Evolutionary conservation across 2,888 invertebrate genomes (phyloP).

Genomic region (Bedellia somnulentella): DNA sequence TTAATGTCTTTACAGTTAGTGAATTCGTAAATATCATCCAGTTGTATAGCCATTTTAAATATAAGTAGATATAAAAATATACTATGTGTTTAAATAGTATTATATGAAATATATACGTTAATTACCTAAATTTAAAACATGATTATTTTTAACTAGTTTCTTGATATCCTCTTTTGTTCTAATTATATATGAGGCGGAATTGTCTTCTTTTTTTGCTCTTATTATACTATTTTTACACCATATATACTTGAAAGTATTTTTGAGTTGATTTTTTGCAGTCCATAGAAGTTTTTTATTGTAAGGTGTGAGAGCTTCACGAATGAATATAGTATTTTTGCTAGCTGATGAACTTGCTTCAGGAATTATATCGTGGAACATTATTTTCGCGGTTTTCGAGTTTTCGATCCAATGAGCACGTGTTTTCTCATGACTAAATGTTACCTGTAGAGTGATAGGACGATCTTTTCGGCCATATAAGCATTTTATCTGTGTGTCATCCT

Average conservation of each 20-base stretch:
- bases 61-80: background rate
- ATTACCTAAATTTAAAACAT: too few species aligned
- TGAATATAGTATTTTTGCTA: background rate
- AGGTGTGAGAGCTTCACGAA: background rate
- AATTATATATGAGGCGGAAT: background rate
- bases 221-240: background rate
- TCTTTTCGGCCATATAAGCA: background rate
- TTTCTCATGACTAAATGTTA: background rate
- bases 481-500: background rate
- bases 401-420: background rate
- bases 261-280: background rate
- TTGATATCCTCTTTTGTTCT: background rate
- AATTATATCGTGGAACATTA: background rate
- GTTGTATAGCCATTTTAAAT: too few species aligned
- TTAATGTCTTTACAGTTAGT: background rate
- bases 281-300: conserved; percentile 1
- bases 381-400: too few species aligned
- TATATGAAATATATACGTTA: too few species aligned
- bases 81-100: background rate
- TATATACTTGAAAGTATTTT: background rate
- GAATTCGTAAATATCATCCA: background rate
- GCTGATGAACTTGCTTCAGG: background rate
- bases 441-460: background rate
- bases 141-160: background rate
- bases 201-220: background rate